Base-by-base conservation (phyloP, 2,113 vertebrate species). In the Phalacrocorax aristotelis region DNA sequence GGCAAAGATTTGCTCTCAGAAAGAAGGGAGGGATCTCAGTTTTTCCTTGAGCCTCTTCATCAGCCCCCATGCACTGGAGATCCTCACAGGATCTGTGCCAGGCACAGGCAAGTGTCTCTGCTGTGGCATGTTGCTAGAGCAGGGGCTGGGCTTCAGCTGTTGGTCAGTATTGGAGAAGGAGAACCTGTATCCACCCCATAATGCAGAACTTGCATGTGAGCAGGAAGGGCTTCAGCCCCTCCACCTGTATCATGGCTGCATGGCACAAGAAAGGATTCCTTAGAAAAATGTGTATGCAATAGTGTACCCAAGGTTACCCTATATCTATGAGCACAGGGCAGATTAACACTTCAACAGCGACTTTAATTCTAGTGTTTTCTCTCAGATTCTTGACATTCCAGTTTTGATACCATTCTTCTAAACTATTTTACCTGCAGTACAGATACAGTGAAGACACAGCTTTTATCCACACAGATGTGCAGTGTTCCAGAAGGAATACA, bases 251-350 rank as follows among this genome's bases (percentile, higher is more conserved):
- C 38, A 21, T 4, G 3, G 25, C 6, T 62, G 22, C 48, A 21
- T 12, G 22, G 42, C 18, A 66, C 40, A 81, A 61, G 86, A 44
- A 86, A 86, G 18, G 14, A 48, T 25, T 48, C 26, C 9, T 57
- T 34, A 54, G 75, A 7, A 69, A 89, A 93, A 81, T 13, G 9
- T 75, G 6, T 10, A 16, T 52, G 32, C 22, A 46, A 29, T 11
- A 72, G 13, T 2, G 18, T 58, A 27, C 25, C 15, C 7, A 16
- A 76, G 25, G 11, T 46, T 46, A 74, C 20, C 10, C 1, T 0
- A 8, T 32, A 55, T 4, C 6, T 55, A 14, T 0, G 0, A 60
- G 36, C 1, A 1, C 23, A n/a, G 34, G 32, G 26, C 40, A 83
- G 27, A 60, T 29, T 42, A 78, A 60, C 17, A n/a, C 1, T 57